Base-by-base conservation (phyloP, 2,888 invertebrate genomes). In the Lasioglossum calceatum region DNA sequence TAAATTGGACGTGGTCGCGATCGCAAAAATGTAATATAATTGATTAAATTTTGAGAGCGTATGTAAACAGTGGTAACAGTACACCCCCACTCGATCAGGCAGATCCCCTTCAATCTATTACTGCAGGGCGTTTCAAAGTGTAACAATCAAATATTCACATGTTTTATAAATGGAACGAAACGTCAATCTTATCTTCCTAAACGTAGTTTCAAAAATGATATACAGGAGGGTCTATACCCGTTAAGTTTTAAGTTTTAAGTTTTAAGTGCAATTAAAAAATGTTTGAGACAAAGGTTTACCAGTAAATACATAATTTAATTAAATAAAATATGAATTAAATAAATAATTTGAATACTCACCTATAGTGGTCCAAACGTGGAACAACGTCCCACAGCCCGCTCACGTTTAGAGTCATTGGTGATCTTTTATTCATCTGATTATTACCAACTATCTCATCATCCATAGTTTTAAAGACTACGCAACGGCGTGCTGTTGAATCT, bases 371-470 rank as follows among this genome's bases (percentile, higher is more conserved):
- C 82, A 95, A 81, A 47, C 95, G 93, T 27, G 95, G 95, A 4
- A 95, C 94, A 44, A 95, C 95, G 85, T 95, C 95, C 95, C 95
- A 95, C 54, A 95, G 87, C 80, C 94, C 95, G 82, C 93, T 94
- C n/a, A 94, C 94, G 88, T 94, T 95, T 50, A 95, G 86, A 71
- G 94, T 93, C 92, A 95, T 93, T 32, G 94, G 89, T 54, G 94
- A 92, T 88, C 93, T 93, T 67, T 94, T 95, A 85, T 91, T 93
- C 84, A 92, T 94, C 79, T 91, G 91, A 67, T 89, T 87, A 75
- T 92, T 93, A 67, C 92, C 92, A 77, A 87, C 91, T 12, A 90
- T 81, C 76, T 93, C 93, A 50, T 92, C 93, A 42, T 94, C 94
- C 77, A 88, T 91, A 86, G 71, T 76, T 87, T 92, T 92, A 86